Evolutionary conservation across 2,888 invertebrate species (phyloP), one percentile per base, ranked within the genome.

Genomic region (Lypha dubia): DNA sequence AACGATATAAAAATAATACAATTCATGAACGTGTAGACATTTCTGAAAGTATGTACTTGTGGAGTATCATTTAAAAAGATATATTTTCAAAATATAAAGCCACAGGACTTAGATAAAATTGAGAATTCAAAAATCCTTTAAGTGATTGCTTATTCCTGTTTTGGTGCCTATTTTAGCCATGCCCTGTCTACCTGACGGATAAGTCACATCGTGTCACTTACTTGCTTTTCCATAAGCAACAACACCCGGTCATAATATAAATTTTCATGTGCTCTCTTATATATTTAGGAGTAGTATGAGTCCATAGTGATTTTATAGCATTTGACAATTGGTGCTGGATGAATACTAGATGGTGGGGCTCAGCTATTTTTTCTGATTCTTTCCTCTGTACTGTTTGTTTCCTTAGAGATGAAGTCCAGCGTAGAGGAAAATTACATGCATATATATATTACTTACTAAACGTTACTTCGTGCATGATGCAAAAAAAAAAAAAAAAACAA

Each of bases 381-480:
- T 20, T 67, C 9, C n/a, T 15, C 15, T 71, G 67, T 80, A 17
- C 9, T 73, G 53, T 75, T 68, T 73, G 44, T 75, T 75, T 62
- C 68, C 68, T 70, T 53, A 24, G 38, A 68, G 67, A 62, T 49
- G 7, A 68, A 49, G 74, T 75, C 74, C 67, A 56, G 28, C 62
- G 62, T 68, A 49, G 62, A 11, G 22, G 38, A 62, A 74, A 74
- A 68, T 74, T 62, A 67, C 68, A 24, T 62, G 67, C 74, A 80
- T 74, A 28, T 38, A 67, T 62, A 68, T 38, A 74, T 53, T 75
- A 44, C 15, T 22, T n/a, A 49, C 8, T 58, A 79, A 58, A 58
- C 49, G 35, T 56, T 71, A 35, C 9, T 32, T 46, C 8, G n/a
- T 24, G n/a, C 41, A 53, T 75, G 65, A 11, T 9, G 5, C 3